Conservation (phyloP, 2,113 vertebrate genomes). For the Perca fluviatilis region DNA sequence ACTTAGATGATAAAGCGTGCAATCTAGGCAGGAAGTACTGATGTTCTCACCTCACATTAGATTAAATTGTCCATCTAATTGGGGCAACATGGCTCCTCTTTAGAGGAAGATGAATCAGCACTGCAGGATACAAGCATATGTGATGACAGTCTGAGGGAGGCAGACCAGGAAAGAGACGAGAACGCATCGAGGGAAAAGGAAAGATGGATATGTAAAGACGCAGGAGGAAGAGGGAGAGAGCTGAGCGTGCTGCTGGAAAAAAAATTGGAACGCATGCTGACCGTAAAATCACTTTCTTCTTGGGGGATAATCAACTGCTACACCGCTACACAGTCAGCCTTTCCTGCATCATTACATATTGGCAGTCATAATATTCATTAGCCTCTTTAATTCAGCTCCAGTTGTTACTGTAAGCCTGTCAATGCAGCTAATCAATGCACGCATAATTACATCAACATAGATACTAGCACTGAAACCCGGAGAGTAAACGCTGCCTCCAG, state of each 20-base stretch:
- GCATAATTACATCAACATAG: slow-evolving; percentile 50
- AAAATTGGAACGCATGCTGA: slow-evolving; percentile 20
- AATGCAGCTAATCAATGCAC: slow-evolving; percentile 51
- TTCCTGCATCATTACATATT: slow-evolving; percentile 44
- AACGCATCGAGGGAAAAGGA: neutral
- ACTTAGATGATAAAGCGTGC: slow-evolving; percentile 78
- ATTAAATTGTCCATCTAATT: slow-evolving; percentile 79
- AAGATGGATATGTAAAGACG: slow-evolving; percentile 10
- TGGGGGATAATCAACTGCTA: slow-evolving; percentile 40
- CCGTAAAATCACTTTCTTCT: slow-evolving; percentile 40
- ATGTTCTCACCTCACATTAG: slow-evolving; percentile 57
- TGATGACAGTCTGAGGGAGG: neutral
- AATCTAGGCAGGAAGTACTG: slow-evolving; percentile 54
- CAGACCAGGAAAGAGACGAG: neutral
- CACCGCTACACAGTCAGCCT: slow-evolving; percentile 27
- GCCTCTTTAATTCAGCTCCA: slow-evolving; percentile 59
- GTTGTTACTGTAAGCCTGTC: slow-evolving; percentile 60
- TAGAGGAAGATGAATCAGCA: slow-evolving; percentile 40
- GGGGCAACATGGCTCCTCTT: slow-evolving; percentile 51
- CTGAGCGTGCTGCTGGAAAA: neutral
- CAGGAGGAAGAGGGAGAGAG: slow-evolving; percentile 1
- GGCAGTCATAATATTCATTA: slow-evolving; percentile 70
- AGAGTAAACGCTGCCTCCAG: slow-evolving; percentile 2
- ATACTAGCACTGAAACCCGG: neutral
- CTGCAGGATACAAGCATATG: slow-evolving; percentile 7